Evolutionary conservation across 2,888 invertebrate genomes (phyloP).

Genomic region (Horisme vitalbata): DNA sequence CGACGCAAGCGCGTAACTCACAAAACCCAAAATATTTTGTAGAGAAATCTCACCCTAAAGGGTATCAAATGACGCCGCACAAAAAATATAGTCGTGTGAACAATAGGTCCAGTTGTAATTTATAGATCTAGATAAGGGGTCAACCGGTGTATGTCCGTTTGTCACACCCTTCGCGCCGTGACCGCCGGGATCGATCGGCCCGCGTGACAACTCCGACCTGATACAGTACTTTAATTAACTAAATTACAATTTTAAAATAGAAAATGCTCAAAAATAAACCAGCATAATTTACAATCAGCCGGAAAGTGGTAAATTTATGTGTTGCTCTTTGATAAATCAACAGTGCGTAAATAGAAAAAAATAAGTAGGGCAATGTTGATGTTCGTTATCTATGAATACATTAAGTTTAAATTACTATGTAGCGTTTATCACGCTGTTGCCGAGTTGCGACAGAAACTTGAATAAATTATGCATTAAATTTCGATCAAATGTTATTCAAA

Average conservation of each 20-base stretch:
- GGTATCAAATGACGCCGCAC: slow-evolving; percentile 37
- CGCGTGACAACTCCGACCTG: slow-evolving; percentile 28
- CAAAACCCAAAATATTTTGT: slow-evolving; percentile 38
- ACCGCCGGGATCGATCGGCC: slow-evolving; percentile 23
- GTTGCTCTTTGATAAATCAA: slow-evolving; percentile 24
- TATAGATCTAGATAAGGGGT: slow-evolving; percentile 53
- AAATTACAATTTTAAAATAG: slow-evolving; percentile 33
- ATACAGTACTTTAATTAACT: slow-evolving; percentile 34
- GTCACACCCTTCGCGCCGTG: slow-evolving; percentile 29
- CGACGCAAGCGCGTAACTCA: slow-evolving; percentile 10
- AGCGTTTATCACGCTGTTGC: slow-evolving; percentile 20
- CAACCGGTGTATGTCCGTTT: slow-evolving; percentile 37
- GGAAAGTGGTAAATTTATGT: slow-evolving; percentile 20
- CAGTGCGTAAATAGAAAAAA: slow-evolving; percentile 27
- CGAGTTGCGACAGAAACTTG: slow-evolving; percentile 10
- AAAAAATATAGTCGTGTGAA: slow-evolving; percentile 43
- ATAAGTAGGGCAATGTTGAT: slow-evolving; percentile 22
- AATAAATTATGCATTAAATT: slow-evolving; percentile 13
- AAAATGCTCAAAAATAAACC: slow-evolving; percentile 21
- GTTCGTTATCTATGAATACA: slow-evolving; percentile 25
- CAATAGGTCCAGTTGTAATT: slow-evolving; percentile 50
- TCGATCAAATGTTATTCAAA: slow-evolving; percentile 1
- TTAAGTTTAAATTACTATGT: slow-evolving; percentile 24
- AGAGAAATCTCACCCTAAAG: slow-evolving; percentile 31
- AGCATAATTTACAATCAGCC: slow-evolving; percentile 16